Base-by-base conservation (phyloP, 2,113 vertebrate species). In the Amia ocellicauda region DNA sequence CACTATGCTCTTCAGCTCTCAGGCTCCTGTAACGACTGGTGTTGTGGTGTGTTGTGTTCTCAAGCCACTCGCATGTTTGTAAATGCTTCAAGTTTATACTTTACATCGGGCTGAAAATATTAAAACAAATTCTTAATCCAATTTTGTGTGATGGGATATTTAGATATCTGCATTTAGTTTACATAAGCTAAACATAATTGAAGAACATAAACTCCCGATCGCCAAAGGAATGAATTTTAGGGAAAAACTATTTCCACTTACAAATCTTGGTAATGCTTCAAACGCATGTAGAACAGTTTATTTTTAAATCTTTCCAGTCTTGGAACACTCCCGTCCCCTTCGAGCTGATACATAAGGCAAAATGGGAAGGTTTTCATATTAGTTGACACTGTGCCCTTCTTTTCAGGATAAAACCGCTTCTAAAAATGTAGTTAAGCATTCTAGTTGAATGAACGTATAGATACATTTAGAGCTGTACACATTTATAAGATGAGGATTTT, bases 51-150 rank as follows among this genome's bases (percentile, higher is more conserved):
- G 3, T 19, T n/a, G 45, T 47, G n/a, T 5, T 47, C 7, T 1
- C 45, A 47, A 16, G 45, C 45, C 45, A 47, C 45, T 16, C 20
- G 71, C 9, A 19, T 67, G 52, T 51, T 77, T 80, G 31, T 58
- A 14, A 17, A 47, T 14, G 43, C 11, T 19, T 47, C 2, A 17
- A 47, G 2, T 47, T 16, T 47, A 47, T n/a, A 36, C 31, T 36
- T 17, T 17, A 47, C 45, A 47, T 47, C 45, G 13, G 45, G 45
- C n/a, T 47, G 13, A 47, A 47, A 47, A 0, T 47, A 47, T 47
- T 47, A 47, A 11, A 1, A 16, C 4, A 47, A 47, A 17, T 47
- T 16, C 45, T 47, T 47, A 14, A 47, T 47, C 10, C 45, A 16
- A n/a, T 17, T 5, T 17, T 19, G 14, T 47, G 13, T 47, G 45